Percentiles rank a stretch among this genome's conserved stretches.
phyloP scores from a whole-genome alignment of 2,797 vertebrate species.

The Falco peregrinus region DNA sequence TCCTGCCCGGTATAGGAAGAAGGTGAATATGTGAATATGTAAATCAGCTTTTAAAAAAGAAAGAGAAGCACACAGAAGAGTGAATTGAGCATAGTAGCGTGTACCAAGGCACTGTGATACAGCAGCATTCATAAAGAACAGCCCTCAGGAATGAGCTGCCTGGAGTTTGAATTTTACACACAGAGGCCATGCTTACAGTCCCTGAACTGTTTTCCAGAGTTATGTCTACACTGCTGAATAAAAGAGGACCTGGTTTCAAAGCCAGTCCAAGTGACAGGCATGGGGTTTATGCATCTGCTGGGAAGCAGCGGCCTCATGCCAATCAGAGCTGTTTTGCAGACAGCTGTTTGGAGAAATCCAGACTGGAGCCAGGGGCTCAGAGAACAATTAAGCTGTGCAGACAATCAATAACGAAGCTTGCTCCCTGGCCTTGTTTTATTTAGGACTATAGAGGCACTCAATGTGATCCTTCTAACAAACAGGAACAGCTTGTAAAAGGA shows the following conservation, averaged over 20 bases:
- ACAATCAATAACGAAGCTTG: slow-evolving; percentile 24
- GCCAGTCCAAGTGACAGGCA: background rate
- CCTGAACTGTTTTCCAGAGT: background rate
- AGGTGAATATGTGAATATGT: background rate
- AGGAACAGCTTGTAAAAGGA: slow-evolving; percentile 59
- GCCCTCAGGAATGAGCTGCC: background rate
- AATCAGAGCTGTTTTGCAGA: background rate
- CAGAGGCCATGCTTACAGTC: background rate
- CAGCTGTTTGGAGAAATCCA: background rate
- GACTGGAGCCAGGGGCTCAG: background rate
- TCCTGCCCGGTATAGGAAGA: background rate
- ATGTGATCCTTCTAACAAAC: slow-evolving; percentile 20
- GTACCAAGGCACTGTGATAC: background rate
- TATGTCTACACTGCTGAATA: background rate
- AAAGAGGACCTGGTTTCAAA: background rate
- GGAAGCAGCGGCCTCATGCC: background rate
- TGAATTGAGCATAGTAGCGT: rapidly evolving
- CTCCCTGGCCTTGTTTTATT: slow-evolving; percentile 31
- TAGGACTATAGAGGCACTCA: slow-evolving; percentile 25
- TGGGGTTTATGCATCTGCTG: rapidly evolving
- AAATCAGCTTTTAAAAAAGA: background rate
- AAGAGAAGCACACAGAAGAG: background rate
- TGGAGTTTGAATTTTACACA: background rate
- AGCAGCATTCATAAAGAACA: background rate
- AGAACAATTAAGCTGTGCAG: slow-evolving; percentile 1